Evolutionary conservation across 2,797 vertebrate species (phyloP).

Genomic region (Bryconaethiops microstoma): DNA sequence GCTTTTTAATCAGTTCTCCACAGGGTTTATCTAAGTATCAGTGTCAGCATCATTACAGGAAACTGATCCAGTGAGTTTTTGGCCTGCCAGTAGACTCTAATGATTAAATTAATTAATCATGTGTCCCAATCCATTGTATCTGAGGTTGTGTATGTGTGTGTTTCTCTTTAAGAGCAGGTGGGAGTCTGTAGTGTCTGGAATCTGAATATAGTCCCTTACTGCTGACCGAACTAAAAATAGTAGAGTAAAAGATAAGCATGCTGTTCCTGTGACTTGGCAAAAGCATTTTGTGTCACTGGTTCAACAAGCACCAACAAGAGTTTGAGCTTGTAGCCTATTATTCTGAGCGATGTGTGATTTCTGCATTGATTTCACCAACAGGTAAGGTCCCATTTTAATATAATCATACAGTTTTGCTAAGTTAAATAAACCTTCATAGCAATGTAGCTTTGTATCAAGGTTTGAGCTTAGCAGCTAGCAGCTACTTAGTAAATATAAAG

Average conservation of each 20-base stretch:
- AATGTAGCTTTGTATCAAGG: background rate
- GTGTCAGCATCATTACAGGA: constrained; percentile 9
- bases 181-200: constrained; percentile 65
- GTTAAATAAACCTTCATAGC: background rate
- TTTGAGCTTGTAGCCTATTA: constrained; percentile 42
- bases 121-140: constrained; percentile 9
- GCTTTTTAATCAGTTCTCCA: constrained; percentile 4
- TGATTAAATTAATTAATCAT: constrained; percentile 44
- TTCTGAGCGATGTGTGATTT: constrained; percentile 67
- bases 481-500: constrained; percentile 15
- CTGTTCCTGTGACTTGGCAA: constrained; percentile 70
- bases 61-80: background rate
- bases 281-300: constrained; percentile 60
- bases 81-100: background rate
- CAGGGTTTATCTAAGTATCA: constrained; percentile 16
- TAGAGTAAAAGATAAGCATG: constrained; percentile 60
- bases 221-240: constrained; percentile 79
- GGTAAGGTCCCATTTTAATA: constrained; percentile 66
- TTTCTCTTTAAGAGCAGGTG: constrained; percentile 76
- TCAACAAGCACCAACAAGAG: constrained; percentile 61
- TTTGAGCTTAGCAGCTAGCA: background rate
- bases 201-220: constrained; percentile 67
- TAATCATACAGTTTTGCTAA: background rate
- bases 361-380: constrained; percentile 54
- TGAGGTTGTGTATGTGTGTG: constrained; percentile 35